These are phyloP conservation scores for Chondrosia reniformis DNA, from an alignment of 37 sponge, comb jelly and placozoan genomes.

Conservation along the genomic window DNA sequence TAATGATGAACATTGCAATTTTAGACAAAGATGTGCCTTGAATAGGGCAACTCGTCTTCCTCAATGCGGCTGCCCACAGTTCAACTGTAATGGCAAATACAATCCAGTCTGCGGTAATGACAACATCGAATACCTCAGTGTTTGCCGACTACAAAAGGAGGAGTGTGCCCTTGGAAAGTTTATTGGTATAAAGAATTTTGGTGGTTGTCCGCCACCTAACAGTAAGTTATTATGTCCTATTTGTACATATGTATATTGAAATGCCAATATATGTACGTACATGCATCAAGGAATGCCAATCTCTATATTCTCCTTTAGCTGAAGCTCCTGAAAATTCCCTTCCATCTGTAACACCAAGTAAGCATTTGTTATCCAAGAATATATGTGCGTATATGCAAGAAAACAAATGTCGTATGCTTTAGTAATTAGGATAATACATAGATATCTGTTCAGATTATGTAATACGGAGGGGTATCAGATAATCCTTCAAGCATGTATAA, in stretches of 20 bases:
- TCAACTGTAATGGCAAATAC: slow-evolving; percentile 12
- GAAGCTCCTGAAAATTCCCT: background rate
- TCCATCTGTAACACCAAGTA: background rate
- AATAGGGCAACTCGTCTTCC: too few relatives aligned
- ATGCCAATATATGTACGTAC: background rate
- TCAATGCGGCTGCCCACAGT: slow-evolving; percentile 13
- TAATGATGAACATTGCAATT: too few relatives aligned
- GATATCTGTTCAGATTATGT: too few relatives aligned
- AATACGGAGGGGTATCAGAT: too few relatives aligned
- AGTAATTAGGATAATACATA: too few relatives aligned
- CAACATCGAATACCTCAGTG: slow-evolving; percentile 27
- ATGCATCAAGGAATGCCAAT: background rate
- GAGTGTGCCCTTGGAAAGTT: slow-evolving; percentile 28
- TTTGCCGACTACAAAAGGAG: slow-evolving; percentile 25
- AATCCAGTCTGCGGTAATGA: slow-evolving; percentile 49
- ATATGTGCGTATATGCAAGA: background rate
- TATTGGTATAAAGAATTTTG: slow-evolving; percentile 34
- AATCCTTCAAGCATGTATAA: too few relatives aligned
- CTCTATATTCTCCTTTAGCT: background rate
- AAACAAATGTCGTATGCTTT: too few relatives aligned
- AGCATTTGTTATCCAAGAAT: background rate
- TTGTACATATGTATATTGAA: background rate
- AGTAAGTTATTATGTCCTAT: background rate
- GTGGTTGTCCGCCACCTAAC: background rate
- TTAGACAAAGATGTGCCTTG: slow-evolving; percentile 21